Conservation (phyloP, 2,113 vertebrate genomes). For the Lophura nycthemera region DNA sequence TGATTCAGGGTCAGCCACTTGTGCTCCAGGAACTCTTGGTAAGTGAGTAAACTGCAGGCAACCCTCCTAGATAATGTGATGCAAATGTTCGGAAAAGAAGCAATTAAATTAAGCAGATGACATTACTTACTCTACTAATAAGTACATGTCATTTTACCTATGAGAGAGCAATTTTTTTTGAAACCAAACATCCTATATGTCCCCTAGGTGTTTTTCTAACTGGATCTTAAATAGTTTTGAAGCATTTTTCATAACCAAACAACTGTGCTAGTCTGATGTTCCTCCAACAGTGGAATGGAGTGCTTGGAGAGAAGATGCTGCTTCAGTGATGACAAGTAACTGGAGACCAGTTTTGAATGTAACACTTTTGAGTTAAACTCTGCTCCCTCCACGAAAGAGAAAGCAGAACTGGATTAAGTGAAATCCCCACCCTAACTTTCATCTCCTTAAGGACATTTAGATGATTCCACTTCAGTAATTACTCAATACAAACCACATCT, state of each 20-base stretch:
- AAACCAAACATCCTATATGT: not conserved
- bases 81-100: not conserved
- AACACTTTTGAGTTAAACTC: not conserved
- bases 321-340: not conserved
- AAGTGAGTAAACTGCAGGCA: not conserved
- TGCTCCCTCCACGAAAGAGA: not conserved
- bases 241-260: not conserved
- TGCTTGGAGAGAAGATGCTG: not conserved
- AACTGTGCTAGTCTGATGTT: not conserved
- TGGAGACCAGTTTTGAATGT: not conserved
- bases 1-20: not conserved
- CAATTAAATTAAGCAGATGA: not conserved
- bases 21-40: not conserved
- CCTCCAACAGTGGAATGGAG: accelerated
- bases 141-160: slow-evolving; percentile 8
- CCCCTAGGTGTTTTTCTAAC: slow-evolving; percentile 7
- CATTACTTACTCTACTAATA: not conserved
- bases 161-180: not conserved
- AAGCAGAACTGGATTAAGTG: not conserved
- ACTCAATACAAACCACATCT: slow-evolving; percentile 16
- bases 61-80: not conserved
- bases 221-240: slow-evolving; percentile 26
- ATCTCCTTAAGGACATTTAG: slow-evolving; percentile 28
- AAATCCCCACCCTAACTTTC: slow-evolving; percentile 31
- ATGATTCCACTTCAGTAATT: slow-evolving; percentile 38